These are phyloP conservation scores for Mustelus asterias DNA, from an alignment of 2,113 vertebrate genomes.

Conservation along the genomic window DNA sequence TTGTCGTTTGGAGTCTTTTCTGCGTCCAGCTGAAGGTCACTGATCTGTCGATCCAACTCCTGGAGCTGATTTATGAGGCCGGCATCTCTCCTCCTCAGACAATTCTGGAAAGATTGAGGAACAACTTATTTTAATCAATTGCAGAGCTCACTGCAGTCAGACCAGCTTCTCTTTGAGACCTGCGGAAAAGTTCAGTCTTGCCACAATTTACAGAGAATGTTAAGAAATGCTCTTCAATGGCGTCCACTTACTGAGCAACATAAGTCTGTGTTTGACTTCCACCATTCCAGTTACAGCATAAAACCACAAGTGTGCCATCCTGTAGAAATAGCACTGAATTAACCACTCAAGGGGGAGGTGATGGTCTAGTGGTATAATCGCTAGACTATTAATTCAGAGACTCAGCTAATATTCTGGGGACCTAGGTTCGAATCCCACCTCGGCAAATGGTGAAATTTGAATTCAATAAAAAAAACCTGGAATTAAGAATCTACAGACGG, in stretches of 20 bases:
- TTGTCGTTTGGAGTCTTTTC: constrained; percentile 72
- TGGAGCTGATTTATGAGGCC: constrained; percentile 81
- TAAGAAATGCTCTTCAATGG: neutral
- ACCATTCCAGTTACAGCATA: neutral
- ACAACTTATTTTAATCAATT: constrained; percentile 6
- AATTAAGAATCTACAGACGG: too few relatives aligned
- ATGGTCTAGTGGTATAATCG: too few relatives aligned
- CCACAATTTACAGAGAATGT: neutral
- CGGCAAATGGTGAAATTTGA: too few relatives aligned
- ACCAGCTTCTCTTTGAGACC: neutral
- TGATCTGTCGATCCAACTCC: constrained; percentile 87
- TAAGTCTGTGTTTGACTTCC: neutral
- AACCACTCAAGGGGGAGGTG: too few relatives aligned
- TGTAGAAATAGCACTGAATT: neutral
- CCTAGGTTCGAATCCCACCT: too few relatives aligned
- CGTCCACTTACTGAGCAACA: neutral
- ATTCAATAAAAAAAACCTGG: too few relatives aligned
- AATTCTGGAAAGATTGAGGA: constrained; percentile 62
- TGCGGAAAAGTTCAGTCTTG: neutral
- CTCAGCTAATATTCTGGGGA: too few relatives aligned
- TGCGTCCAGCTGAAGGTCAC: constrained; percentile 76
- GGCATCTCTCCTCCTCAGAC: constrained; percentile 76
- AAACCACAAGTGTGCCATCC: neutral
- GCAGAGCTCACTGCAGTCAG: neutral
- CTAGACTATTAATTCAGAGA: too few relatives aligned